Evolutionary conservation across 2,888 invertebrate genomes (phyloP).

Genomic region (Drosophila ochracea): DNA sequence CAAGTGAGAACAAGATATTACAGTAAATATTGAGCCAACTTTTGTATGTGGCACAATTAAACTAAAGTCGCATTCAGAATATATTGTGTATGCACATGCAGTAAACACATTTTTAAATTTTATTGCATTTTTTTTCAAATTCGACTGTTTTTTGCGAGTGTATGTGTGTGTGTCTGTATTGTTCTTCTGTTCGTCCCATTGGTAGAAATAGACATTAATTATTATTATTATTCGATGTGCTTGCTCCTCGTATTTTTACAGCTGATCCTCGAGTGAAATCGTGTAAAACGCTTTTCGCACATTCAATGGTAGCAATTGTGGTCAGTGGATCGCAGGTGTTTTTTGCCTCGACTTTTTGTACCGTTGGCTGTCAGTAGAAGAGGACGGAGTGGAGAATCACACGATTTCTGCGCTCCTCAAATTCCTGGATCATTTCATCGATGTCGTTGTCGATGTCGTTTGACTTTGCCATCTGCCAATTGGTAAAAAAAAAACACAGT

Average conservation of each 20-base stretch:
- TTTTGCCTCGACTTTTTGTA: constrained; percentile 27
- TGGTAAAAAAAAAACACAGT: not conserved
- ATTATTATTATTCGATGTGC: constrained; percentile 32
- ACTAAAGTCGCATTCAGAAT: constrained; percentile 29
- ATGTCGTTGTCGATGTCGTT: constrained; percentile 71
- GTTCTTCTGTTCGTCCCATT: constrained; percentile 23
- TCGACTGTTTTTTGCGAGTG: constrained; percentile 5
- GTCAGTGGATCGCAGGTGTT: constrained; percentile 54
- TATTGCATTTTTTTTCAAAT: constrained; percentile 30
- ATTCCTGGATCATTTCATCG: constrained; percentile 73
- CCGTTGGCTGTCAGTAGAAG: constrained; percentile 72
- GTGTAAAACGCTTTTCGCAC: constrained; percentile 6
- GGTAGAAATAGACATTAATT: constrained; percentile 19
- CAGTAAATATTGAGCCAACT: constrained; percentile 34
- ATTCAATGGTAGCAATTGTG: constrained; percentile 25
- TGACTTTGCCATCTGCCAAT: constrained; percentile 63
- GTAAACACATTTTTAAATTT: constrained; percentile 50
- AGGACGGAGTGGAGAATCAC: constrained; percentile 70
- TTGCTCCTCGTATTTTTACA: constrained; percentile 37
- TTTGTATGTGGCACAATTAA: constrained; percentile 38
- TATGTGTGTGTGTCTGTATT: constrained; percentile 10
- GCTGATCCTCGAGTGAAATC: constrained; percentile 11
- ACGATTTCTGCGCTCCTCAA: constrained; percentile 71
- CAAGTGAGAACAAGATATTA: constrained; percentile 41
- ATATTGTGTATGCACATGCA: constrained; percentile 32